phyloP scores from a whole-genome alignment of 2,797 vertebrate genomes.

The Pseudocheirus occidentalis region DNA sequence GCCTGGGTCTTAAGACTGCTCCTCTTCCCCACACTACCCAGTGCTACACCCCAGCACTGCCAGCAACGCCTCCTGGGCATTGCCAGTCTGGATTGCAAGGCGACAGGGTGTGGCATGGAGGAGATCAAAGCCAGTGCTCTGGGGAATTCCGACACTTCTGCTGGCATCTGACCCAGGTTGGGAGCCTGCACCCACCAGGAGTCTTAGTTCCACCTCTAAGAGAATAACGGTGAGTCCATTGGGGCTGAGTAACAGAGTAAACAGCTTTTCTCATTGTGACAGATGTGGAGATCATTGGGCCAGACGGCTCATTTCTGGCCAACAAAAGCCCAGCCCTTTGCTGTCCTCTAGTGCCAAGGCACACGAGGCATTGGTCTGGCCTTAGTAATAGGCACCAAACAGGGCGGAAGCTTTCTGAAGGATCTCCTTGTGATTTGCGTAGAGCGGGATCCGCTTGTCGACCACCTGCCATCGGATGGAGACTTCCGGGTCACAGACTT shows the following conservation, averaged over 20 bases:
- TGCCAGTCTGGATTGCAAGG: neutral
- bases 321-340: neutral
- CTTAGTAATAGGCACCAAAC: constrained; percentile 88
- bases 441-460: constrained; percentile 85
- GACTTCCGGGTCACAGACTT: constrained; percentile 66
- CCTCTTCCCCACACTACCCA: neutral
- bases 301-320: neutral
- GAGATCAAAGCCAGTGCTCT: neutral
- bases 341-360: neutral
- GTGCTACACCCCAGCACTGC: neutral
- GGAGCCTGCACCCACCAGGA: neutral
- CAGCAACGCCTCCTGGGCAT: neutral
- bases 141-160: neutral
- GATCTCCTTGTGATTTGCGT: constrained; percentile 87
- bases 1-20: neutral
- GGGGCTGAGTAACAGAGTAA: neutral
- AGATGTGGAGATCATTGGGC: neutral
- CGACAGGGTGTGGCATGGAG: neutral
- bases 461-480: constrained; percentile 89
- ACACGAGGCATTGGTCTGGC: fast-evolving
- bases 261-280: neutral
- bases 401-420: constrained; percentile 85
- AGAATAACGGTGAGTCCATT: neutral
- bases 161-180: neutral
- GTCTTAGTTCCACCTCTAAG: neutral